Evolutionary conservation across 2,113 vertebrate genomes (phyloP).

Genomic region (Andinoacara biseriatus): DNA sequence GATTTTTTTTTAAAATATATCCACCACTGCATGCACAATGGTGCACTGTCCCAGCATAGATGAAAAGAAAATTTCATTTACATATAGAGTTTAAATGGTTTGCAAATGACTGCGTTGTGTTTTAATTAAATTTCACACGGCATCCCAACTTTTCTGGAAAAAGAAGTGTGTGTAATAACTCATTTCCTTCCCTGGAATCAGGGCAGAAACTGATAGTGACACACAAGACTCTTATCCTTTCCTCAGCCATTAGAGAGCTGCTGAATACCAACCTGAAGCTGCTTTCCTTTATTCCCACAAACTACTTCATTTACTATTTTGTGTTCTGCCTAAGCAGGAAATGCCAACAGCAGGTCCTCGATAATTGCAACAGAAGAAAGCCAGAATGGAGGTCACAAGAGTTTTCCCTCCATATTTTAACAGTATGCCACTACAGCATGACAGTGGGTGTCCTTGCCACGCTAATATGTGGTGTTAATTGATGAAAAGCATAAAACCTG

Average conservation of each 20-base stretch:
- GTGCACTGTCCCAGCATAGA: too few species aligned
- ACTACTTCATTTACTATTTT: neutral
- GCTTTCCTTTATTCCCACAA: neutral
- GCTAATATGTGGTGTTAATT: slow-evolving; percentile 43
- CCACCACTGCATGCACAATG: neutral
- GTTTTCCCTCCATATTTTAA: slow-evolving; percentile 33
- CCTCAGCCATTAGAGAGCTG: neutral
- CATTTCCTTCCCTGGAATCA: neutral
- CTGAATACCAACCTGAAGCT: neutral
- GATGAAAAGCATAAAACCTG: slow-evolving; percentile 37
- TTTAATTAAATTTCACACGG: neutral
- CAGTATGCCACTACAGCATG: slow-evolving; percentile 6
- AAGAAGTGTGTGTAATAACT: neutral
- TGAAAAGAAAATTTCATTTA: neutral
- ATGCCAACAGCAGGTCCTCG: slow-evolving; percentile 17
- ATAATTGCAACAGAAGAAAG: slow-evolving; percentile 1
- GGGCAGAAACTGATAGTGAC: neutral
- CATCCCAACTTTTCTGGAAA: neutral
- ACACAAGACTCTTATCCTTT: slow-evolving; percentile 7
- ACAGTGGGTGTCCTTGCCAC: slow-evolving; percentile 11
- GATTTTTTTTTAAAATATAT: neutral
- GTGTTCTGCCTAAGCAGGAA: neutral
- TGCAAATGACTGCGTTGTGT: neutral
- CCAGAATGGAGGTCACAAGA: neutral
- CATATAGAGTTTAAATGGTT: neutral